Percentiles rank a stretch among this genome's conserved stretches.
Conservation (phyloP, 2,113 vertebrate species). For the Myiozetetes cayanensis region DNA sequence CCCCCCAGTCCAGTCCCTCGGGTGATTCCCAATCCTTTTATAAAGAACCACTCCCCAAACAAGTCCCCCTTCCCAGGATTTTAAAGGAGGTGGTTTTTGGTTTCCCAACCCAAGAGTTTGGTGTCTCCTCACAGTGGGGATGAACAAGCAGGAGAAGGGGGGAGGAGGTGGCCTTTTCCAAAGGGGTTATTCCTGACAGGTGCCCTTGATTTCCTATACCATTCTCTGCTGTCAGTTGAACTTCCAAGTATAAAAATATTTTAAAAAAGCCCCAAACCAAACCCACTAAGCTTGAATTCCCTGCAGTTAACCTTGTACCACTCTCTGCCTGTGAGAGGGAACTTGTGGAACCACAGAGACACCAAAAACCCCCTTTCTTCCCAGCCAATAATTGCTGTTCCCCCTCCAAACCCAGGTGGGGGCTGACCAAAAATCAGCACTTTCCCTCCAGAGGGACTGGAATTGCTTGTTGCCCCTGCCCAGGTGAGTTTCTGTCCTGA, state of each 20-base stretch:
- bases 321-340: background rate
- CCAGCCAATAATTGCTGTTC: background rate
- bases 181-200: background rate
- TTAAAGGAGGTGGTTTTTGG: rapidly evolving
- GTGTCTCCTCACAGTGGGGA: background rate
- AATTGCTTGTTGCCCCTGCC: background rate
- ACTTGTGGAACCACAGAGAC: background rate
- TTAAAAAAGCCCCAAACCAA: background rate
- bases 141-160: background rate
- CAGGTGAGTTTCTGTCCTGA: background rate
- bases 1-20: background rate
- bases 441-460: no score
- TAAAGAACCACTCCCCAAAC: background rate
- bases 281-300: background rate
- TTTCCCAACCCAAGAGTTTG: background rate
- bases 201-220: background rate
- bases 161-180: background rate
- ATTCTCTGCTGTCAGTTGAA: background rate
- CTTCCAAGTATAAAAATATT: background rate
- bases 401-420: background rate
- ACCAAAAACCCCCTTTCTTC: background rate
- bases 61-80: background rate
- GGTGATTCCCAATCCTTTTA: background rate
- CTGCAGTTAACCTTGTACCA: background rate
- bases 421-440: no score